These are phyloP conservation scores for Actinia tenebrosa DNA, from an alignment of 64 coral and sea anemone genomes.

Conservation along the genomic window DNA sequence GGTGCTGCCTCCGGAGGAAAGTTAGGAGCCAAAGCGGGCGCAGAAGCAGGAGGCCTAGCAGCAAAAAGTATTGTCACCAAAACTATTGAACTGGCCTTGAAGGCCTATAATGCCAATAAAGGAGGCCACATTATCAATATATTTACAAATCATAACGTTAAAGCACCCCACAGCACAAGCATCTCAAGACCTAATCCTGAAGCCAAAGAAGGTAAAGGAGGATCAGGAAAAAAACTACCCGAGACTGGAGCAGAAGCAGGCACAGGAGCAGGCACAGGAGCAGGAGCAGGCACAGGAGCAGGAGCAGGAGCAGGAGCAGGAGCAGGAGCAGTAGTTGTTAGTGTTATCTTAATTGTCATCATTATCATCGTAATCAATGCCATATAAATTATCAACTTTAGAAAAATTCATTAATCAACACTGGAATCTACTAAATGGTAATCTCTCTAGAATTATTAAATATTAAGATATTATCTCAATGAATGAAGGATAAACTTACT, in stretches of 20 bases:
- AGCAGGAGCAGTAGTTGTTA: not conserved
- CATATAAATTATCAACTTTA: too few species aligned
- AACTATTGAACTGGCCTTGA: conserved; percentile 28
- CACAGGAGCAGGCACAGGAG: not conserved
- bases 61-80: conserved; percentile 27
- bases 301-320: not conserved
- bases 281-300: not conserved
- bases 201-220: not conserved
- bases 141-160: not conserved
- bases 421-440: too few species aligned
- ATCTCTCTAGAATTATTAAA: too few species aligned
- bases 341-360: too few species aligned
- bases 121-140: not conserved
- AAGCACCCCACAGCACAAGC: not conserved
- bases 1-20: conserved; percentile 56
- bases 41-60: conserved; percentile 12
- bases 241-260: not conserved
- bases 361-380: too few species aligned
- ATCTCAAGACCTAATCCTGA: not conserved
- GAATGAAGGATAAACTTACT: not conserved
- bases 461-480: too few species aligned
- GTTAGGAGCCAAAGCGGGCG: conserved; percentile 53
- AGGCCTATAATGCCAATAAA: conserved; percentile 22
- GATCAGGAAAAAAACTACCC: too few species aligned
- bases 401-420: too few species aligned